Conservation (phyloP, 1,140 invertebrate species). For the Centruroides vittatus region DNA sequence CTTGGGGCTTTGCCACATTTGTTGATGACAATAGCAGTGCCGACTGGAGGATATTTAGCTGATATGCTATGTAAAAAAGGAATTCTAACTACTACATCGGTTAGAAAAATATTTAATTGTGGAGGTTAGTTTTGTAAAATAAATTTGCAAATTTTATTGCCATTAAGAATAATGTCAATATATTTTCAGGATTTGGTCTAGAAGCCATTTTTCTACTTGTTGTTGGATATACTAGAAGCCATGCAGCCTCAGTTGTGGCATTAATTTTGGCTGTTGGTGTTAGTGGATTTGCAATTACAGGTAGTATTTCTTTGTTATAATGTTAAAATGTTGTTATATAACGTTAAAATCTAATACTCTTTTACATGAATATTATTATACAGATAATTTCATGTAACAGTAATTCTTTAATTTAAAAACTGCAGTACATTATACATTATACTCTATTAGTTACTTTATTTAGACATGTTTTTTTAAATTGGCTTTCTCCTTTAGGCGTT, state of each 20-base stretch:
- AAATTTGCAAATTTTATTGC: not conserved
- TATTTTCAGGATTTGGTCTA: constrained; percentile 51
- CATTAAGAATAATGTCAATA: not conserved
- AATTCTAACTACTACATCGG: constrained; percentile 85
- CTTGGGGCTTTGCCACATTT: constrained; percentile 91
- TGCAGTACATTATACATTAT: no score
- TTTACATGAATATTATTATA: no score
- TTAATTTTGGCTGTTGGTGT: constrained; percentile 93
- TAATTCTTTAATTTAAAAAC: no score
- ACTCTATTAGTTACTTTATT: no score
- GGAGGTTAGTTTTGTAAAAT: constrained; percentile 30
- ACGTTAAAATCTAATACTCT: no score
- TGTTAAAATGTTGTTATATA: no score
- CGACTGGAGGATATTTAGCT: constrained; percentile 86
- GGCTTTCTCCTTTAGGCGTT: no score
- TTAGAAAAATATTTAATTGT: constrained; percentile 68
- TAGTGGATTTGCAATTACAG: constrained; percentile 97
- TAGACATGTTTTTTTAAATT: no score
- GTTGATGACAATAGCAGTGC: constrained; percentile 95
- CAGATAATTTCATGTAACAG: no score
- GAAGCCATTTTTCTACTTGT: constrained; percentile 94
- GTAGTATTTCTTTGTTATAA: constrained; percentile 25
- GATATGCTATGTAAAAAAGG: constrained; percentile 81
- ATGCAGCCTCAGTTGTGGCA: constrained; percentile 63
- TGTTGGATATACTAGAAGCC: constrained; percentile 71